Evolutionary conservation across 30 jellyfish, hydroid and myxozoan genomes (phyloP).

Genomic region (Turritopsis dohrnii): DNA sequence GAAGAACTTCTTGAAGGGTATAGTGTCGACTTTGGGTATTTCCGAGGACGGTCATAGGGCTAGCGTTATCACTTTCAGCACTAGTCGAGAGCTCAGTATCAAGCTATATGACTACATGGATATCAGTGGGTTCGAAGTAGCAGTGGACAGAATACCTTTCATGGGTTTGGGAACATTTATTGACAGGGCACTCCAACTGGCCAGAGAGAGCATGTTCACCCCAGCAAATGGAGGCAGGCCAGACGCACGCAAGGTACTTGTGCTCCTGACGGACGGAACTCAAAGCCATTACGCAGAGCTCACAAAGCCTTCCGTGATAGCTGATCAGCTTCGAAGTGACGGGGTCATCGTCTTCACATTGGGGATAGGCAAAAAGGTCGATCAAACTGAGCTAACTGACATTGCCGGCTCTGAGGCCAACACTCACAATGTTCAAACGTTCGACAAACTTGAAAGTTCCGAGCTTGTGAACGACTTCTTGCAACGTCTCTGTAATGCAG

Average conservation of each 20-base stretch:
- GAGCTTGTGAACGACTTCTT: constrained; percentile 41
- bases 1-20: constrained; percentile 47
- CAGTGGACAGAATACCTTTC: constrained; percentile 52
- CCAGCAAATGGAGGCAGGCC: constrained; percentile 37
- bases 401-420: constrained; percentile 40
- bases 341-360: constrained; percentile 43
- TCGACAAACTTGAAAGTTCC: constrained; percentile 35
- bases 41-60: constrained; percentile 54
- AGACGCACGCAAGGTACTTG: constrained; percentile 40
- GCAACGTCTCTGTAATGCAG: constrained; percentile 37
- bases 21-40: constrained; percentile 45
- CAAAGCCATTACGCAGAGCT: constrained; percentile 49
- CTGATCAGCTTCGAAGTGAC: constrained; percentile 39
- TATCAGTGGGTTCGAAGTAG: constrained; percentile 40
- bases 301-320: constrained; percentile 42
- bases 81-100: constrained; percentile 52
- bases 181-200: constrained; percentile 55
- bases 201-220: constrained; percentile 32
- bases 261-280: constrained; percentile 67
- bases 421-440: constrained; percentile 31
- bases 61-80: constrained; percentile 59
- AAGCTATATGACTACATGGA: constrained; percentile 27
- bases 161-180: constrained; percentile 53
- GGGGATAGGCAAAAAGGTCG: constrained; percentile 53
- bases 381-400: constrained; percentile 33